Evolutionary conservation across 2,797 vertebrate genomes (phyloP), one percentile per base, ranked within the genome.

Genomic region (Myotis planiceps): DNA sequence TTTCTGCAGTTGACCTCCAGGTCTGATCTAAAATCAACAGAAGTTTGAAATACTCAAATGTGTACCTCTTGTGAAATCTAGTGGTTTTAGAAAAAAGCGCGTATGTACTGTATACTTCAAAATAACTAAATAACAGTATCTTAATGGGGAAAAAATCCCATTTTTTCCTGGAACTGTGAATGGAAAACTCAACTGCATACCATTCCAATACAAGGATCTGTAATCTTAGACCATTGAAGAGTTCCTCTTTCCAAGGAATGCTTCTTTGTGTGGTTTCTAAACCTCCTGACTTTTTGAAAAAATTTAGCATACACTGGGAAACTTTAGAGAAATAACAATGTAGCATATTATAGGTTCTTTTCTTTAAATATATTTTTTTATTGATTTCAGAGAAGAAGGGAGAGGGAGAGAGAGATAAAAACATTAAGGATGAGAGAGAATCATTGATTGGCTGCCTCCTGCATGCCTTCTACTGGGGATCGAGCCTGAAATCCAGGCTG

Each of bases 221-320:
- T 97, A 98, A 98, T 98, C 97, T 97, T 96, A 98, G 96, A 97
- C 95, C 92, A 97, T 97, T 97, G 96, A 97, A 97, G 97, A 96
- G 95, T 97, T 97, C 96, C 92, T 96, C 95, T 96, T 97, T 97
- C 97, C 96, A 97, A 97, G 95, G 96, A 98, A 98, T 97, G 96
- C 95, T 97, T 97, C 96, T 97, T 92, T 87, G 88, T 97, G 97
- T 97, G 97, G 97, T 97, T 98, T 97, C 96, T 96, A 97, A 97
- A 97, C 95, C 94, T 97, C 92, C 92, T 96, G 96, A 96, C 71
- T 97, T 95, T 95, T 81, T 95, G 82, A 63, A 96, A 96, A 97
- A 89, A 92, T 94, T 87, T 85, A 94, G 92, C 95, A 92, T 80
- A 93, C 49, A 55, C 90, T n/a, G 49, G 45, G 94, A 96, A 94